Evolutionary conservation across 2,113 vertebrate species (phyloP), one percentile per base, ranked within the genome.

Genomic region (Xiphophorus couchianus): DNA sequence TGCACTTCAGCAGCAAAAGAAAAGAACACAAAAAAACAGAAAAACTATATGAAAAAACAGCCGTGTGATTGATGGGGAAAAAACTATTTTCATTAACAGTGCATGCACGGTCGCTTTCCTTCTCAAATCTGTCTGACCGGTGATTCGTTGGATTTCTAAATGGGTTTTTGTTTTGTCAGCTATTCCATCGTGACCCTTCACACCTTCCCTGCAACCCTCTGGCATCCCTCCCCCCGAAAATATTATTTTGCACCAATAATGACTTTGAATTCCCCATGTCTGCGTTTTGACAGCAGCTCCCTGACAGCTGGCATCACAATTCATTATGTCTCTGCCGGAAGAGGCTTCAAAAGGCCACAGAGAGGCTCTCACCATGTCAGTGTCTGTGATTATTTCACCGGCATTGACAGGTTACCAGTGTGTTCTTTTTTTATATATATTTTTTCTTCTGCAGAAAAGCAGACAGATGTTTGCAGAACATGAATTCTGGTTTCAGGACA

Each of bases 301-400:
- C 66, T 88, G 88, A 90, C 90, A 87, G 86, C 83, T 67, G 78
- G 80, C 86, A 90, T 93, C 89, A 91, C 84, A 84, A 73, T 89
- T 84, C 84, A 91, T 92, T 88, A 91, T 66, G 85, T 91, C 71
- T 89, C 44, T 51, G 67, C 74, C 19, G 71, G 63, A 81, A 78
- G 71, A 71, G 74, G 79, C 81, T 66, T 71, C 71, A 76, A 73
- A 81, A 71, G 79, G 61, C 77, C 39, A 4, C 69, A 35, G 78
- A 86, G 86, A 78, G 70, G 77, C 74, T 75, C 76, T 62, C 81
- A 12, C 74, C 81, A 63, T 84, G 72, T 89, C 86, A 87, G 62
- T 87, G 90, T 91, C 86, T 67, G 77, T 76, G 64, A 77, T 81
- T 87, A 88, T 62, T 86, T 87, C 76, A 82, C 66, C 1, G 29